Percentiles rank a stretch among this genome's conserved stretches.
Conservation (phyloP, 2,113 vertebrate genomes). For the Oceanodroma tethys region DNA sequence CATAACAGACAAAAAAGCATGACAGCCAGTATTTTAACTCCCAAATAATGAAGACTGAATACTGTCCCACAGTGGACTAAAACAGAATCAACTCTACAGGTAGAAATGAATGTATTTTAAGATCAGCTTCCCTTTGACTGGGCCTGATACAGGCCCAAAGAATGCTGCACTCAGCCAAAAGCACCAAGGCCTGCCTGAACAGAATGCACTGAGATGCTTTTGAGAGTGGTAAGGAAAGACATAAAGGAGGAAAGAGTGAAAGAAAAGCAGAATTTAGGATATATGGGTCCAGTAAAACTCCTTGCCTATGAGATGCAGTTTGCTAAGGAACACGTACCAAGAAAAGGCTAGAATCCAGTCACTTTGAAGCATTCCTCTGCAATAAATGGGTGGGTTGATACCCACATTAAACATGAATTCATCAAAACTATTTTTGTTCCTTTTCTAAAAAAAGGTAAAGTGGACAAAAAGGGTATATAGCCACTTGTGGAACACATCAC, state of each 20-base stretch:
- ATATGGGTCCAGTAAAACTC: not conserved
- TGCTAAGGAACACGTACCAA: not conserved
- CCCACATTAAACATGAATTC: not conserved
- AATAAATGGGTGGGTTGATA: not conserved
- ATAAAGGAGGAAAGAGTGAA: not conserved
- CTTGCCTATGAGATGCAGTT: not conserved
- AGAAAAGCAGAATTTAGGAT: not conserved
- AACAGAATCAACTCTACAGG: not conserved
- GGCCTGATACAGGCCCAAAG: not conserved
- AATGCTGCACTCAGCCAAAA: not conserved
- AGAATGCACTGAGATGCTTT: not conserved
- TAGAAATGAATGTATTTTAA: not conserved
- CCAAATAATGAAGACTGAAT: not conserved
- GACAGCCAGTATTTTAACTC: not conserved
- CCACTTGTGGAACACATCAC: not conserved
- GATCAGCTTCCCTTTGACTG: not conserved
- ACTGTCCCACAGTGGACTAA: not conserved
- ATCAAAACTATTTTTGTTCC: not conserved
- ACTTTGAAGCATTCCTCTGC: not conserved
- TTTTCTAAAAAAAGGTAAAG: not conserved
- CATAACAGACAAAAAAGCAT: not conserved
- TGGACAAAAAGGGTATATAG: not conserved
- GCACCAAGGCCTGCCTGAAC: not conserved
- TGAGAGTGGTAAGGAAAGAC: not conserved
- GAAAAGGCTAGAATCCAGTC: not conserved